phyloP scores from a whole-genome alignment of 2,888 invertebrate species.

The Blastobasis lacticolella region DNA sequence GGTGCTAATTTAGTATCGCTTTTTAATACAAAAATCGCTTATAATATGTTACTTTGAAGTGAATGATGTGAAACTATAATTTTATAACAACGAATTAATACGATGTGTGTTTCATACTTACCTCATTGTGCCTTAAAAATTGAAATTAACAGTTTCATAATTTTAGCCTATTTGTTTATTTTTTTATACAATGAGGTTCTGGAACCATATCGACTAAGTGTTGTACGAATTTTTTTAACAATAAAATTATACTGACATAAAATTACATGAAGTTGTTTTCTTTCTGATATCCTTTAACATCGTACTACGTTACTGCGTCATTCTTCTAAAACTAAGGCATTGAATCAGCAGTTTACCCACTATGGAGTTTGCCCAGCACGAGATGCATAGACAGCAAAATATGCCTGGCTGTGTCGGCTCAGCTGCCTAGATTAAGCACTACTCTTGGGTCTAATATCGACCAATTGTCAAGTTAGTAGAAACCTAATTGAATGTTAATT shows the following conservation, averaged over 20 bases:
- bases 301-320: too few species aligned
- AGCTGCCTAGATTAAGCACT: too few species aligned
- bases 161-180: constrained; percentile 32
- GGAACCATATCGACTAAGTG: constrained; percentile 59
- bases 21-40: constrained; percentile 13
- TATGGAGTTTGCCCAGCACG: too few species aligned
- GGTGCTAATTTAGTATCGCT: constrained; percentile 11
- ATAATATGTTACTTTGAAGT: constrained; percentile 21
- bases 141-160: constrained; percentile 27
- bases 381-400: too few species aligned
- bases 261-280: constrained; percentile 29
- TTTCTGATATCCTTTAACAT: constrained; percentile 13
- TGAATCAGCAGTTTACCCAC: too few species aligned
- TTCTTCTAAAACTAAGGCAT: too few species aligned
- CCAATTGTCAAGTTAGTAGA: too few species aligned
- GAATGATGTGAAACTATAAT: constrained; percentile 12
- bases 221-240: constrained; percentile 65
- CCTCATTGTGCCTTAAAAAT: constrained; percentile 52
- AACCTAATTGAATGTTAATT: too few species aligned
- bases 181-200: constrained; percentile 67
- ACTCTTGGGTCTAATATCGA: too few species aligned
- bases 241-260: constrained; percentile 59
- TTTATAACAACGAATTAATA: constrained; percentile 53
- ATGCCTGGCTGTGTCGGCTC: too few species aligned
- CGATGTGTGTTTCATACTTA: constrained; percentile 68